phyloP scores from a whole-genome alignment of 2,797 vertebrate species.

The Falco rusticolus region DNA sequence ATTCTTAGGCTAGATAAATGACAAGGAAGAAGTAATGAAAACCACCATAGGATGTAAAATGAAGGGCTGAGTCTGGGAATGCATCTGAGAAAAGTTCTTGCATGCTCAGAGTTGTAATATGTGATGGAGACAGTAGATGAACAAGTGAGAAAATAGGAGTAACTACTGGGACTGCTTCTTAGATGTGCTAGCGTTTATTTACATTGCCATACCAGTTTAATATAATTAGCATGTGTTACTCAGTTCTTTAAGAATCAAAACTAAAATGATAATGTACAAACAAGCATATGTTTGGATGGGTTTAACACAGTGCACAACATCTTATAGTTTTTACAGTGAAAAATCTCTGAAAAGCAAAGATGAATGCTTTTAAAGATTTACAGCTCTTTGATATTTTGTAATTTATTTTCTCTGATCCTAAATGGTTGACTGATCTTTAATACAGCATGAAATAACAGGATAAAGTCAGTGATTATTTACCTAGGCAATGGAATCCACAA shows the following conservation, averaged over 20 bases:
- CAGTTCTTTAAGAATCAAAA: conserved; percentile 15
- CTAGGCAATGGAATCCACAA: conserved; percentile 73
- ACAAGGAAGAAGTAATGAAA: background rate
- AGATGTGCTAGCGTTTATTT: background rate
- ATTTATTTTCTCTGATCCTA: background rate
- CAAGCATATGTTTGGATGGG: background rate
- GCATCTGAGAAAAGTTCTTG: background rate
- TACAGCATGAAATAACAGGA: conserved; percentile 44
- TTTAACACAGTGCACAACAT: background rate
- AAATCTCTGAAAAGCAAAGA: background rate
- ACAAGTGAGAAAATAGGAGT: background rate
- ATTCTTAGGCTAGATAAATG: background rate
- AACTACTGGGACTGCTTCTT: background rate
- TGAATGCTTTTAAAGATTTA: background rate
- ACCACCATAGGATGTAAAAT: background rate
- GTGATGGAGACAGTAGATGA: background rate
- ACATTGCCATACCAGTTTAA: background rate
- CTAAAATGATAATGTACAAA: background rate
- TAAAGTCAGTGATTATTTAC: conserved; percentile 64
- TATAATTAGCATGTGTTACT: background rate
- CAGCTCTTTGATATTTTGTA: conserved; percentile 1
- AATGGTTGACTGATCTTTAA: conserved; percentile 34
- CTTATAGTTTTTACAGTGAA: background rate
- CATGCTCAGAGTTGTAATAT: background rate
- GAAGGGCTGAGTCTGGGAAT: background rate